These are phyloP conservation scores for Rhagium mordax DNA, from an alignment of 2,888 invertebrate genomes.

Conservation along the genomic window DNA sequence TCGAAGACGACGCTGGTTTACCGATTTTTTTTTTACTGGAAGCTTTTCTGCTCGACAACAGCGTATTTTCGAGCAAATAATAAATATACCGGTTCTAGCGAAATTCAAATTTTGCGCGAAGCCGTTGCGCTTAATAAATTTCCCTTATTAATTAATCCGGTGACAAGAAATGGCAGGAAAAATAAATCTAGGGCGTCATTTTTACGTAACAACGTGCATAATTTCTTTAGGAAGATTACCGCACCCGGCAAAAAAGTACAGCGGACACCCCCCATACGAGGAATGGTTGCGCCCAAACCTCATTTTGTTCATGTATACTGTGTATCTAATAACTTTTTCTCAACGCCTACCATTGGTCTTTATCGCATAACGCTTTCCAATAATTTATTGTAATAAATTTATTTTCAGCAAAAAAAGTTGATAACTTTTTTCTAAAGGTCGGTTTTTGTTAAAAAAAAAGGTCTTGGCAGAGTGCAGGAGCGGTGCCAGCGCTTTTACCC, in stretches of 20 bases:
- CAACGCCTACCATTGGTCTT: slow-evolving; percentile 62
- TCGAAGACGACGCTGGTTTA: slow-evolving; percentile 1
- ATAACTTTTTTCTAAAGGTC: not conserved
- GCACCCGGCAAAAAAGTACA: slow-evolving; percentile 62
- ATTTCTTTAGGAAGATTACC: slow-evolving; percentile 52
- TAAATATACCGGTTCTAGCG: not conserved
- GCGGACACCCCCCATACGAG: slow-evolving; percentile 67
- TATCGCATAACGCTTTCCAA: slow-evolving; percentile 50
- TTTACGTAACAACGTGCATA: slow-evolving; percentile 14
- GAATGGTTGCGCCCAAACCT: slow-evolving; percentile 71
- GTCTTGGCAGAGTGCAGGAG: not conserved
- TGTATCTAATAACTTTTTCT: slow-evolving; percentile 68
- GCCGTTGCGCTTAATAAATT: not conserved
- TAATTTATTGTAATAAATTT: slow-evolving; percentile 35
- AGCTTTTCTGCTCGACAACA: not conserved
- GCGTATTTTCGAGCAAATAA: not conserved
- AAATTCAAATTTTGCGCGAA: slow-evolving; percentile 24
- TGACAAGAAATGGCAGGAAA: not conserved
- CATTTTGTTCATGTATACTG: slow-evolving; percentile 70
- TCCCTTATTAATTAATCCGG: not conserved
- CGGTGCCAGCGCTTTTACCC: not conserved
- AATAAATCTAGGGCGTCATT: slow-evolving; percentile 27
- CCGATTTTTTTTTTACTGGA: not conserved
- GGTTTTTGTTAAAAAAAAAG: slow-evolving; percentile 18
- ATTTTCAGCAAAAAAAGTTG: slow-evolving; percentile 36